phyloP scores from a whole-genome alignment of 2,888 invertebrate species.

The Xestoiulus laeticollis region DNA sequence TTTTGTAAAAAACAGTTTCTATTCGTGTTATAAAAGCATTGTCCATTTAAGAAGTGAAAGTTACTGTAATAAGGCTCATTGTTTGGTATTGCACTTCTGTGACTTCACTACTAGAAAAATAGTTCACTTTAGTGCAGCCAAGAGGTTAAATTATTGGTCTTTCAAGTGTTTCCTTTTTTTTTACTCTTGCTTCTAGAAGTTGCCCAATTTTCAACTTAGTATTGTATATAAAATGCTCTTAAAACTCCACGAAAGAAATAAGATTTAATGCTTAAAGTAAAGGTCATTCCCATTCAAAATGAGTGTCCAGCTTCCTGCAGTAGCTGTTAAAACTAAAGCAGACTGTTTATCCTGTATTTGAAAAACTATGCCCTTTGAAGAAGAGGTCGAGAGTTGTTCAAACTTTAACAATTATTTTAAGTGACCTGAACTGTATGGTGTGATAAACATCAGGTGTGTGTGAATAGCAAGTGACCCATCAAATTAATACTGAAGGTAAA shows the following conservation, averaged over 20 bases:
- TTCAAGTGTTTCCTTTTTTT: not conserved
- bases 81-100: not conserved
- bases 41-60: slow-evolving; percentile 35
- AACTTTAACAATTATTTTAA: not conserved
- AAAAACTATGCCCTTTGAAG: not conserved
- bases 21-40: not conserved
- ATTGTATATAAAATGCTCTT: slow-evolving; percentile 34
- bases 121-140: not conserved
- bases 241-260: not conserved
- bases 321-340: not conserved
- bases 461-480: too few species aligned
- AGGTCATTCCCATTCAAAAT: slow-evolving; percentile 6
- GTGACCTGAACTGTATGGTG: not conserved
- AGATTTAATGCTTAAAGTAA: slow-evolving; percentile 9
- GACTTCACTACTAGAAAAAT: not conserved
- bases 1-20: not conserved
- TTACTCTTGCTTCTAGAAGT: not conserved
- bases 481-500: too few species aligned
- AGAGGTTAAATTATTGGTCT: slow-evolving; percentile 1
- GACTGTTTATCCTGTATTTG: not conserved
- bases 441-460: not conserved
- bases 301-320: not conserved
- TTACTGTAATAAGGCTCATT: not conserved
- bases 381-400: not conserved
- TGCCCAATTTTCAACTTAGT: not conserved